These are phyloP conservation scores for Panonychus citri DNA, from an alignment of 1,140 invertebrate genomes.

Conservation along the genomic window DNA sequence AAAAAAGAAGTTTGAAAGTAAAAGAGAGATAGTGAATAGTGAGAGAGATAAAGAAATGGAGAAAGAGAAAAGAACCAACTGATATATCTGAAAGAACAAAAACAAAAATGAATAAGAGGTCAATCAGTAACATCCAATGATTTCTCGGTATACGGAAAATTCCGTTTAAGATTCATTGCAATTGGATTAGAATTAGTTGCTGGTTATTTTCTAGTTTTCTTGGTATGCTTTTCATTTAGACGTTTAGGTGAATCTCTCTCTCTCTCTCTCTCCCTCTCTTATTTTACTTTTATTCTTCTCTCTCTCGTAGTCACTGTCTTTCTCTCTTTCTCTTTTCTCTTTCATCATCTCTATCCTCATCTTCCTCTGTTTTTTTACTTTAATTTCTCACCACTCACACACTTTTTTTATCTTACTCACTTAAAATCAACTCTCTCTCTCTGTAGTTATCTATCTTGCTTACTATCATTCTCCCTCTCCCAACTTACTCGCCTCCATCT, in stretches of 20 bases:
- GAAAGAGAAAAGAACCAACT: too few relatives aligned
- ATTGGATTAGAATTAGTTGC: too few relatives aligned
- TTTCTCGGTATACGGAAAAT: too few relatives aligned
- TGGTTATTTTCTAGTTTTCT: too few relatives aligned
- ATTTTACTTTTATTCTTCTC: neutral
- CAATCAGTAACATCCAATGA: too few relatives aligned
- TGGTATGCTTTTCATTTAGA: too few relatives aligned
- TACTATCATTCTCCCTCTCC: neutral
- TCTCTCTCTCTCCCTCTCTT: neutral
- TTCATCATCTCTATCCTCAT: neutral
- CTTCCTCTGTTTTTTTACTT: neutral
- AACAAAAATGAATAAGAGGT: too few relatives aligned
- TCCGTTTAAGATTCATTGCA: too few relatives aligned
- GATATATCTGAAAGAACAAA: too few relatives aligned
- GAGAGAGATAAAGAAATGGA: too few relatives aligned
- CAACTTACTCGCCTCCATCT: neutral
- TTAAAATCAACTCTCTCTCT: neutral
- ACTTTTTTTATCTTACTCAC: neutral
- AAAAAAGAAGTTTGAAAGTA: too few relatives aligned
- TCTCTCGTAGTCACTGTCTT: neutral
- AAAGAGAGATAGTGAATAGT: too few relatives aligned
- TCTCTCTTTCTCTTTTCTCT: neutral
- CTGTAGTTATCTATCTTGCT: neutral
- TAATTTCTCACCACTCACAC: neutral
- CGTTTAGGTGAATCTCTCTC: neutral